phyloP scores from a whole-genome alignment of 2,113 vertebrate species.

The Hymenochirus boettgeri region DNA sequence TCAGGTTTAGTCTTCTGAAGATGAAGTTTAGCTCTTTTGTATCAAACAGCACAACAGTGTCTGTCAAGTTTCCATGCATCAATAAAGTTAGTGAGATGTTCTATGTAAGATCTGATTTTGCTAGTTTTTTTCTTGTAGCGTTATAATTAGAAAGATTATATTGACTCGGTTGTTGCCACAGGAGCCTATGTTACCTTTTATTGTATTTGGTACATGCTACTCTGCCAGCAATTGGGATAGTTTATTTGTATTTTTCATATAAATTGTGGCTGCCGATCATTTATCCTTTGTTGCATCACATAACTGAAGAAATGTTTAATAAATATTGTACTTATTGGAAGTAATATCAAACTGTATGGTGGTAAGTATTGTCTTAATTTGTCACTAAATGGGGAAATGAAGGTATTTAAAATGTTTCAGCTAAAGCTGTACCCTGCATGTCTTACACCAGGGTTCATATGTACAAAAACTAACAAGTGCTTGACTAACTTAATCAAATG shows the following conservation, averaged over 20 bases:
- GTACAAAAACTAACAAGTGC: slow-evolving; percentile 38
- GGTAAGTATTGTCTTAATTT: slow-evolving; percentile 81
- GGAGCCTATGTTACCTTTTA: neutral
- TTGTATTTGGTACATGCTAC: neutral
- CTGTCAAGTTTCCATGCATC: slow-evolving; percentile 83
- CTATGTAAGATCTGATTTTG: slow-evolving; percentile 86
- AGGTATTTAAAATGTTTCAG: slow-evolving; percentile 43
- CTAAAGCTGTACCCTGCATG: slow-evolving; percentile 59
- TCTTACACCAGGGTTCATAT: slow-evolving; percentile 59
- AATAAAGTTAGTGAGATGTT: slow-evolving; percentile 79
- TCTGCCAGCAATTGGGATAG: slow-evolving; percentile 50
- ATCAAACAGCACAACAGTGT: slow-evolving; percentile 79
- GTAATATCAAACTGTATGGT: slow-evolving; percentile 86
- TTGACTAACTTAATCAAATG: slow-evolving; percentile 33
- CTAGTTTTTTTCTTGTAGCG: slow-evolving; percentile 84
- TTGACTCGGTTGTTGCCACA: slow-evolving; percentile 50
- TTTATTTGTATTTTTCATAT: slow-evolving; percentile 88
- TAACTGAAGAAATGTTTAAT: slow-evolving; percentile 90
- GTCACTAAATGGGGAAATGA: slow-evolving; percentile 60
- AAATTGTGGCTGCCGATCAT: slow-evolving; percentile 90
- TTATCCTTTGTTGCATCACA: slow-evolving; percentile 95
- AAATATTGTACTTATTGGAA: slow-evolving; percentile 96
- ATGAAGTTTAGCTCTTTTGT: slow-evolving; percentile 83
- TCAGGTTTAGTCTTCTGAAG: slow-evolving; percentile 82
- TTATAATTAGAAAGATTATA: slow-evolving; percentile 75